A percentile compares a stretch with the other conserved stretches of the same genome.
Evolutionary conservation across 1,140 invertebrate species (phyloP).

Genomic region (Leptestheria dahalacensis): DNA sequence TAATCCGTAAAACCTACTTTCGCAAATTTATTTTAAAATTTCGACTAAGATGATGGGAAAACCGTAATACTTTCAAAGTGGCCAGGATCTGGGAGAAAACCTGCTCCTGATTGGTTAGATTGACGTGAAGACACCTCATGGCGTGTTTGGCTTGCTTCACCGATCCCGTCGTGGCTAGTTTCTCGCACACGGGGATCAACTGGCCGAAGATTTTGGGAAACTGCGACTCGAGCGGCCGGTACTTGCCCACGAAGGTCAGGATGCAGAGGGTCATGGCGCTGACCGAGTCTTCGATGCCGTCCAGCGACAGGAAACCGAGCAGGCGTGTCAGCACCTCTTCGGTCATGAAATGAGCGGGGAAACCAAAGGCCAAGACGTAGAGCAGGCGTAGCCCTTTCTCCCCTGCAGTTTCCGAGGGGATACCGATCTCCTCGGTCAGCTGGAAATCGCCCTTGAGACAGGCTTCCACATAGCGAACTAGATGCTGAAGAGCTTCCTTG

Average conservation of each 20-base stretch:
- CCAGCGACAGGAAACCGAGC: constrained; percentile 46
- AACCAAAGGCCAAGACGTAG: constrained; percentile 71
- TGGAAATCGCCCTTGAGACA: constrained; percentile 42
- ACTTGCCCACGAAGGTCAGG: constrained; percentile 68
- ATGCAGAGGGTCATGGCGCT: constrained; percentile 65
- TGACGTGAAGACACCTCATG: constrained; percentile 75
- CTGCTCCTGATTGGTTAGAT: constrained; percentile 52
- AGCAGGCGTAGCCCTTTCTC: constrained; percentile 67
- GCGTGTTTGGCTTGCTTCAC: constrained; percentile 93
- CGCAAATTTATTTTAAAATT: background rate
- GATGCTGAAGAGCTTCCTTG: constrained; percentile 51
- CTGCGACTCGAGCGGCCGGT: constrained; percentile 23
- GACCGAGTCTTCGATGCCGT: constrained; percentile 63
- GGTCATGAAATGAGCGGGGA: constrained; percentile 80
- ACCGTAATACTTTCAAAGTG: background rate
- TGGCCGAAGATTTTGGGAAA: constrained; percentile 50
- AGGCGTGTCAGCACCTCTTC: constrained; percentile 65
- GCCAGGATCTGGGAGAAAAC: constrained; percentile 69
- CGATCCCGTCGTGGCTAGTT: constrained; percentile 70
- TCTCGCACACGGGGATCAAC: constrained; percentile 69
- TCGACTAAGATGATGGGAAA: background rate
- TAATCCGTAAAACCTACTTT: background rate
- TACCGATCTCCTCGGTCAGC: constrained; percentile 53
- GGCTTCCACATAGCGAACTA: constrained; percentile 46
- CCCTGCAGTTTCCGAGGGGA: constrained; percentile 60